Conservation (phyloP, 2,797 vertebrate genomes). For the Gymnothorax javanicus region DNA sequence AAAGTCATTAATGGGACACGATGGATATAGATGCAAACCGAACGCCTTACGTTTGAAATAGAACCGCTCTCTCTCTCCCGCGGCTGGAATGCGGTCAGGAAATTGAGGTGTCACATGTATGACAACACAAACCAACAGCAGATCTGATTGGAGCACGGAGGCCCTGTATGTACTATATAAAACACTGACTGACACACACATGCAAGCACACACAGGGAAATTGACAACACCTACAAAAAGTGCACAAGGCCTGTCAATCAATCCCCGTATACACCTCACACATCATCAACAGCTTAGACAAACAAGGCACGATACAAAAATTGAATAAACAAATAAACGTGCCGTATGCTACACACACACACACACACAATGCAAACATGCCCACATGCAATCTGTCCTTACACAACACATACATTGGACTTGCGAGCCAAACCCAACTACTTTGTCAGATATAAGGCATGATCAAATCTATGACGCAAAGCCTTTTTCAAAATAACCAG, state of each 20-base stretch:
- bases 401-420: neutral
- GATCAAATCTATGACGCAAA: too few relatives aligned
- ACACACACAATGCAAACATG: too few relatives aligned
- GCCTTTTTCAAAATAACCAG: too few relatives aligned
- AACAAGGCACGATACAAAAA: constrained; percentile 4
- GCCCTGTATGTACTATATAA: neutral
- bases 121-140: neutral
- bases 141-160: neutral
- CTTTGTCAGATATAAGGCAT: too few relatives aligned
- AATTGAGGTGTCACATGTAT: neutral
- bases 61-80: neutral
- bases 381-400: too few relatives aligned
- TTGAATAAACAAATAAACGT: too few relatives aligned
- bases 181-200: neutral
- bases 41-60: neutral
- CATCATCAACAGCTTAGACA: constrained; percentile 28
- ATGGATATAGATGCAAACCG: neutral
- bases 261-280: neutral
- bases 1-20: neutral
- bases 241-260: neutral
- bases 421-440: too few relatives aligned
- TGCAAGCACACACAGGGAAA: neutral
- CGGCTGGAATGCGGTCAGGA: neutral
- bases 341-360: too few relatives aligned
- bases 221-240: neutral